Evolutionary conservation across 92 coral and sea anemone genomes (phyloP), one percentile per base, ranked within the genome.

Genomic region (Actinernus sp.): DNA sequence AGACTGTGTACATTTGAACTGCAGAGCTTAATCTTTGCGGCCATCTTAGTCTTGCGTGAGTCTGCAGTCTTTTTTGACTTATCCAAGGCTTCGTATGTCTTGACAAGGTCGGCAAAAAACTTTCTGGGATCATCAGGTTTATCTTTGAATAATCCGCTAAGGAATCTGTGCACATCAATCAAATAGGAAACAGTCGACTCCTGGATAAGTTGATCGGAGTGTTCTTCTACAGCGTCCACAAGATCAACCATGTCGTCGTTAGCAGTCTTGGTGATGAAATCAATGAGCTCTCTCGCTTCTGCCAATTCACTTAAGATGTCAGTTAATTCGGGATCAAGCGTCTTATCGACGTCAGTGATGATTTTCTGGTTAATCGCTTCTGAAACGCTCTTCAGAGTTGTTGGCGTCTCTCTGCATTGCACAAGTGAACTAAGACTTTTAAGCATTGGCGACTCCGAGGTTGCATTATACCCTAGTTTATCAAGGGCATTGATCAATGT

Each of bases 161-260:
- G 54, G 76, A 94, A 94, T 23, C 97, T 74, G 55, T 94, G 98
- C 21, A 87, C 87, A 48, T 91, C 98, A 47, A 94, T 94, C 37
- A 94, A 91, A 56, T 94, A 88, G 3, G 98, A 94, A 43, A 94
- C 98, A 1, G 71, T 76, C 13, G 98, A 82, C 57, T 87, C 98
- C 6, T 93, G 93, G 26, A 94, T 92, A 45, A 85, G 86, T 41
- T 91, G 97, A 47, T 94, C 98, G 3, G 98, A 94, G 64, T 87
- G 98, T 53, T 94, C 98, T 53, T 94, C 98, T 1, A 94, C 98
- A 32, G 97, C 98, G 57, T 94, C 98, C 27, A 94, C 78, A 22
- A 94, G 79, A 45, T 92, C 79, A 0, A 87, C 82, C 25, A 94
- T 94, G 82, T 94, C 93, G 65, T 94, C 98, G 39, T 82, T 84